These are phyloP conservation scores for Aegotheles bennettii DNA, from an alignment of 2,113 vertebrate species.

Conservation along the genomic window DNA sequence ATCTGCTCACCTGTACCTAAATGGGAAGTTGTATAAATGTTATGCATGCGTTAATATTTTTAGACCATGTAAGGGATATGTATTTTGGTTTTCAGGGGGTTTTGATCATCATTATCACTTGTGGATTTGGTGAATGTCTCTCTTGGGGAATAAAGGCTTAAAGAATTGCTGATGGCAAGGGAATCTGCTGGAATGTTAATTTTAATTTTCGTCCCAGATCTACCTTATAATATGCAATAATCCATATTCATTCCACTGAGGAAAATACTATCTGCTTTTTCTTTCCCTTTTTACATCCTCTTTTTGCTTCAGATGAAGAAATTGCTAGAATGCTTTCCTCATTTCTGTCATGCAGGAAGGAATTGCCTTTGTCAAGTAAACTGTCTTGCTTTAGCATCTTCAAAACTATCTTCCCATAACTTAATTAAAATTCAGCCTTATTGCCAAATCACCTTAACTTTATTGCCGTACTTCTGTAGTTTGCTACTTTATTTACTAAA, in stretches of 20 bases:
- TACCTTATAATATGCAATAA: not conserved
- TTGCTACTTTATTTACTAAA: conserved; percentile 54
- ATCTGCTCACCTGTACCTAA: not conserved
- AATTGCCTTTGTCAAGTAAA: not conserved
- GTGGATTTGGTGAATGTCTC: not conserved
- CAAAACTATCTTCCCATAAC: conserved; percentile 19
- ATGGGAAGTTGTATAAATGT: not conserved
- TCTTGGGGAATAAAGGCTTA: not conserved
- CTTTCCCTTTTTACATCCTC: not conserved
- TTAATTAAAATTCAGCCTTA: conserved; percentile 62
- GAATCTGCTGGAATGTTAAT: not conserved
- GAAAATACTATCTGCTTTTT: not conserved
- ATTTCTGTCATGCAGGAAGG: not conserved
- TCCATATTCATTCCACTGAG: not conserved
- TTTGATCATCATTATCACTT: not conserved
- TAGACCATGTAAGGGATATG: not conserved
- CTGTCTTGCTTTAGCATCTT: not conserved
- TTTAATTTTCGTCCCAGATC: not conserved
- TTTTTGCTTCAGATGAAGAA: not conserved
- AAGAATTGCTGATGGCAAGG: not conserved
- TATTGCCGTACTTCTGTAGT: conserved; percentile 49
- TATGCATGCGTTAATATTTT: not conserved
- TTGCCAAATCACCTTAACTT: conserved; percentile 65
- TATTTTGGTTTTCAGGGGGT: not conserved
- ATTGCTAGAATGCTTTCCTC: not conserved